These are phyloP conservation scores for Bilobella aurantiaca DNA, from an alignment of 1,140 invertebrate genomes.

Conservation along the genomic window DNA sequence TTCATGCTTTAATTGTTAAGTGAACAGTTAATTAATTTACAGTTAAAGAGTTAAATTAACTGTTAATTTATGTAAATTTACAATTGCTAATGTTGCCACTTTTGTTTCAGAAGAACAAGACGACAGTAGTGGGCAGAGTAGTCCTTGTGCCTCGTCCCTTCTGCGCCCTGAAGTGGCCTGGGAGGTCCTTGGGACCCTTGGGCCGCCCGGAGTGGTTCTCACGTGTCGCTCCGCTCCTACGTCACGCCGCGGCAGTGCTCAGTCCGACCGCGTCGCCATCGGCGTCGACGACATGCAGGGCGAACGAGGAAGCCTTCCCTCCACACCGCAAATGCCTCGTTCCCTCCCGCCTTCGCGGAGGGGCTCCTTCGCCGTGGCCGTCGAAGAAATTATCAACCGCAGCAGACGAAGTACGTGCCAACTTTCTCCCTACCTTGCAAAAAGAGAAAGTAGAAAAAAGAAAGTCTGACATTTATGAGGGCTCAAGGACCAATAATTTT, in stretches of 20 bases:
- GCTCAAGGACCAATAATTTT: too few species aligned
- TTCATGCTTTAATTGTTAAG: too few species aligned
- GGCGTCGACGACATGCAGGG: slow-evolving; percentile 25
- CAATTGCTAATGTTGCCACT: too few species aligned
- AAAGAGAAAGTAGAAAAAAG: too few species aligned
- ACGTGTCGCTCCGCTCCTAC: slow-evolving; percentile 33
- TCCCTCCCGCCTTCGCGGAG: slow-evolving; percentile 33
- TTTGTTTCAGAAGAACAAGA: slow-evolving; percentile 34
- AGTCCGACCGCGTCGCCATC: slow-evolving; percentile 31
- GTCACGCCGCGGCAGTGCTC: slow-evolving; percentile 31
- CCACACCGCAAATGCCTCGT: slow-evolving; percentile 32
- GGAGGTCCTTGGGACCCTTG: slow-evolving; percentile 33
- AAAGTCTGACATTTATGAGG: too few species aligned
- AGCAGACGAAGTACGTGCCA: slow-evolving; percentile 26
- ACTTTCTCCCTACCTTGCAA: neutral
- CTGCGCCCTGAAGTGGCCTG: slow-evolving; percentile 34
- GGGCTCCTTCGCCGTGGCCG: slow-evolving; percentile 35
- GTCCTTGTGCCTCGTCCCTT: slow-evolving; percentile 33
- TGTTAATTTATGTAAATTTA: too few species aligned
- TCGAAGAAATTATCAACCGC: slow-evolving; percentile 34
- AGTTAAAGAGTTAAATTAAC: too few species aligned
- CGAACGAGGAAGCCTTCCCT: slow-evolving; percentile 28
- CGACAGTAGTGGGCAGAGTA: slow-evolving; percentile 33
- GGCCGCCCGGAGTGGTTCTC: slow-evolving; percentile 30
- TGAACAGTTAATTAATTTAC: too few species aligned